Conservation (phyloP, 2,888 invertebrate genomes). For the Platerodrilus igneus region DNA sequence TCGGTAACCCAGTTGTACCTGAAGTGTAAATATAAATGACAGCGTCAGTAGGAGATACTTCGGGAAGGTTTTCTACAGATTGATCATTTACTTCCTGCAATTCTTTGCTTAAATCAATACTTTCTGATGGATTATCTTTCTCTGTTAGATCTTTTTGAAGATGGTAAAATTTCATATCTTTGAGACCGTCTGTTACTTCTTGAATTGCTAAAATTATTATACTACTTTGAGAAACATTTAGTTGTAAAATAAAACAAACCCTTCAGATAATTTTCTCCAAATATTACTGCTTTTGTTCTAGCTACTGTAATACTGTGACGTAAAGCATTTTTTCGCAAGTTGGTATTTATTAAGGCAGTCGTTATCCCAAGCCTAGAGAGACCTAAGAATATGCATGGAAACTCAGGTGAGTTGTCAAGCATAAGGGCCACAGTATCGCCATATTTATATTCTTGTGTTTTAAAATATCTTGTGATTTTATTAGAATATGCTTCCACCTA, state of each 20-base stretch:
- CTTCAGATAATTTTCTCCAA: conserved; percentile 61
- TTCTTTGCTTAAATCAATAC: conserved; percentile 29
- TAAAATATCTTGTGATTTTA: conserved; percentile 71
- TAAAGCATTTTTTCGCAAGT: conserved; percentile 74
- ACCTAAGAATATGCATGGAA: conserved; percentile 86
- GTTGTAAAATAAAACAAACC: too few relatives aligned
- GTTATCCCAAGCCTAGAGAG: conserved; percentile 80
- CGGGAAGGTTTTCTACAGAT: conserved; percentile 1
- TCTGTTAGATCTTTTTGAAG: conserved; percentile 31
- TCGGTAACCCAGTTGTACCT: conserved; percentile 94
- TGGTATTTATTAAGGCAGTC: conserved; percentile 87
- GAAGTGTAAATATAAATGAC: conserved; percentile 90
- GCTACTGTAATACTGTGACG: conserved; percentile 78
- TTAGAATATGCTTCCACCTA: conserved; percentile 80
- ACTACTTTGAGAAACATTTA: too few relatives aligned
- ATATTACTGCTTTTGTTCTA: conserved; percentile 75
- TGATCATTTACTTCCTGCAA: conserved; percentile 17
- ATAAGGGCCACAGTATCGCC: conserved; percentile 86
- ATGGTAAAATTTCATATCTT: conserved; percentile 40
- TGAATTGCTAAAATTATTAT: conserved; percentile 10
- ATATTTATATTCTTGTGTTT: conserved; percentile 65
- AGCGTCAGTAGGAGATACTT: conserved; percentile 53
- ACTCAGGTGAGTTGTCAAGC: conserved; percentile 86
- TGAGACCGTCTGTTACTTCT: conserved; percentile 8
- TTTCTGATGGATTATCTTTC: conserved; percentile 11